Base-by-base conservation (phyloP, 2,797 vertebrate species). In the Sebastes variabilis region DNA sequence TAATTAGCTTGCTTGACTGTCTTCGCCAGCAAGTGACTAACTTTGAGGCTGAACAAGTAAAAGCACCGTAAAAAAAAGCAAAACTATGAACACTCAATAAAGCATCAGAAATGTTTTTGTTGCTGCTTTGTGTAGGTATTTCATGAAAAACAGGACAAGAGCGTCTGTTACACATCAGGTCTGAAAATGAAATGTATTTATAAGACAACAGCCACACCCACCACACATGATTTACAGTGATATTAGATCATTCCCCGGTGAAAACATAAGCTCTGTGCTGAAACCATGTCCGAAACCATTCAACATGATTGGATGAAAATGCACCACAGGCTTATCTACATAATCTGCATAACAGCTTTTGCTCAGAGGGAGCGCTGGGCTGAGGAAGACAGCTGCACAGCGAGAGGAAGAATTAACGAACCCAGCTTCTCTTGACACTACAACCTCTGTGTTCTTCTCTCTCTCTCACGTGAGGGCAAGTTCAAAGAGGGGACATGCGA, bases 401-500 rank as follows among this genome's bases (percentile, higher is more conserved):
- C 42, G 78, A 81, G 83, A 85, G 55, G 68, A 87, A 69, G 55
- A 80, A 65, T 46, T 62, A 69, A 79, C 22, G 56, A 87, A 86
- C 75, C 62, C 62, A 14, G 24, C 55, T 27, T 60, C 38, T 60
- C 61, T 36, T 22, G 79, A 64, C 62, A 70, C 76, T 74, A 34
- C 60, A 76, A 77, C 77, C 64, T 77, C 38, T 78, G 36, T 75
- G 29, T 75, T 78, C 61, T 55, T 74, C 66, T 64, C 79, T 80
- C 80, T 80, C 78, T 84, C 78, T 89, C 80, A 79, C 90, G 38
- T 79, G 72, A 84, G 67, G 81, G 72, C 70, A 56, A 85, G 92
- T 93, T 95, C 92, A 95, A 81, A 89, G 78, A 89, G 84, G 89
- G 92, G 89, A 79, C 93, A 92, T 38, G 20, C 7, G 82, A 86